phyloP scores from a whole-genome alignment of 1,140 invertebrate species.

The Brachionus rotundiformis region DNA sequence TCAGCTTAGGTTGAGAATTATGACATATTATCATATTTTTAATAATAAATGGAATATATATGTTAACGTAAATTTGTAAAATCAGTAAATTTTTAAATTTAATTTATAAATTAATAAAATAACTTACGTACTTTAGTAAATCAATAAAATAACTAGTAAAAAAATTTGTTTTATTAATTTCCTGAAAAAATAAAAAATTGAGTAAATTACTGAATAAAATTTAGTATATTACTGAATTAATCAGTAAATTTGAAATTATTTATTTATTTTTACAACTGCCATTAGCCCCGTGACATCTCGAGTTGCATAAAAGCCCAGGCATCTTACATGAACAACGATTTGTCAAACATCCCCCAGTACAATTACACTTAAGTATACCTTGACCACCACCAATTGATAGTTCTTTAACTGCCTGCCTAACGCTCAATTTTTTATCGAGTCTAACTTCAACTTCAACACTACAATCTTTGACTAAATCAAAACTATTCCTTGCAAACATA shows the following conservation, averaged over 20 bases:
- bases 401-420: neutral
- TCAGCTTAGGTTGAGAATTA: too few relatives aligned
- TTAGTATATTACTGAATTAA: neutral
- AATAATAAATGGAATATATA: too few relatives aligned
- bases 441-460: constrained; percentile 4
- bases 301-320: neutral
- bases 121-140: neutral
- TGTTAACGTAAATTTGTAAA: neutral
- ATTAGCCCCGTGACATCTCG: neutral
- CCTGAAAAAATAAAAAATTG: neutral
- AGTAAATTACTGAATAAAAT: neutral
- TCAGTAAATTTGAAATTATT: neutral
- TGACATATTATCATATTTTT: too few relatives aligned
- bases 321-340: neutral
- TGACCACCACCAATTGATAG: neutral
- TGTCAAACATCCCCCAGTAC: constrained; percentile 10
- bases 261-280: neutral
- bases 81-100: neutral
- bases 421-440: neutral
- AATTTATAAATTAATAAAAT: neutral
- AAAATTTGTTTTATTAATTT: neutral
- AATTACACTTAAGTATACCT: neutral
- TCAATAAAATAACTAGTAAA: neutral
- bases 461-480: constrained; percentile 15
- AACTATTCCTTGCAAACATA: neutral